These are phyloP conservation scores for Saimiri boliviensis DNA, from an alignment of 2,113 vertebrate species.

Conservation along the genomic window DNA sequence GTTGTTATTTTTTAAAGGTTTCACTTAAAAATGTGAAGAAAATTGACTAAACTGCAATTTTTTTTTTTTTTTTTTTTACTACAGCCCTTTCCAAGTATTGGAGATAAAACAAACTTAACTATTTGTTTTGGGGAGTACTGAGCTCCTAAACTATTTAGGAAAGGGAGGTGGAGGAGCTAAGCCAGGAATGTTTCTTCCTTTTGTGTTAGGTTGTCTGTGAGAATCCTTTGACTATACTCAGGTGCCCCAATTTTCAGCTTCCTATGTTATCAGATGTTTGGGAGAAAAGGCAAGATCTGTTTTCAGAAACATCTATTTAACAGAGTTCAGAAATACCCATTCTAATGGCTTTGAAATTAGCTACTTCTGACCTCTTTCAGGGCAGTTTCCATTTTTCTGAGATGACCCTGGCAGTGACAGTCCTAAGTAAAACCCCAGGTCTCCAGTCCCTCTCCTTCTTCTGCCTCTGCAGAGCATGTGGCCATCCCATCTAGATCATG, in stretches of 20 bases:
- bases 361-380: slow-evolving; percentile 18
- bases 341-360: slow-evolving; percentile 15
- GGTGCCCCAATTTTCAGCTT: slow-evolving; percentile 28
- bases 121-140: background rate
- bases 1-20: background rate
- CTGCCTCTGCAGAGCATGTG: background rate
- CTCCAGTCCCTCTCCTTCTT: background rate
- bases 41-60: background rate
- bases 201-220: background rate
- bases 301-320: slow-evolving; percentile 50
- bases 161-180: background rate
- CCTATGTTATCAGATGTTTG: slow-evolving; percentile 45
- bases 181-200: background rate
- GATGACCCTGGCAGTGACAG: background rate
- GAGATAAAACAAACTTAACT: background rate
- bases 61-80: too few species aligned
- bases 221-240: background rate
- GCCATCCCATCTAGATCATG: background rate
- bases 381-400: background rate
- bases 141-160: background rate
- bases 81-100: background rate
- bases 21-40: slow-evolving; percentile 1
- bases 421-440: background rate
- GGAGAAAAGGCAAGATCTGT: slow-evolving; percentile 7
- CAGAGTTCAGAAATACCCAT: slow-evolving; percentile 31